Base-by-base conservation (phyloP, 1,140 invertebrate species). In the Hestina assimilis region DNA sequence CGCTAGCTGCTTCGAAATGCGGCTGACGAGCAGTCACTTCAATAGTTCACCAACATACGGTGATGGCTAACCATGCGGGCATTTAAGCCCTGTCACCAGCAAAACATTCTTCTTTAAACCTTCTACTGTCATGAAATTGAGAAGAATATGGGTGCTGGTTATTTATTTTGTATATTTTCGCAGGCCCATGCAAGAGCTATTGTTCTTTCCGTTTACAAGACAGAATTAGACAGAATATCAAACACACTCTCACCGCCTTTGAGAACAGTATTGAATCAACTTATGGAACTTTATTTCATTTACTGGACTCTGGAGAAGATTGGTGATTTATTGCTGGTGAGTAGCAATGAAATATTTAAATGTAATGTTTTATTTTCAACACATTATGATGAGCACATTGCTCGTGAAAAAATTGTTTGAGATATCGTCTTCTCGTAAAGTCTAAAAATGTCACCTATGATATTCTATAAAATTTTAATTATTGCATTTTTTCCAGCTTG, bases 281-380 rank as follows among this genome's bases (percentile, higher is more conserved):
- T 87, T 1, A 57, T 74, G 0, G 78, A 87, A 19, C 41, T 87
- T 11, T 87, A 87, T 52, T 52, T 72, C 0, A 51, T 76, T 1
- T 83, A 77, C 41, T 87, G 78, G 78, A 62, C 79, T 1, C 24
- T 87, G 57, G 74, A 84, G 48, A 82, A 71, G 48, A 38, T 73
- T 4, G 71, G 67, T 0, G 83, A 84, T 58, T 60, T 84, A 5
- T 50, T 87, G 4, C 26, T 68, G 72, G 81, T 84, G 63, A 57
- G 48, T 42, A 19, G 19, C 8, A 31, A 26, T 54, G 3, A 24
- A 33, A 4, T 35, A 7, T 23, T 35, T 35, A 14, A n/a, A n/a
- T n/a, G 9, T 35, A 35, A 14, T 24, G n/a, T 21, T 2, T 12
- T 42, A 21, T 42, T 17, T 38, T 14, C 8, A 0, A 38, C 6